A percentile compares a stretch with the other conserved stretches of the same genome.
Evolutionary conservation across 2,113 vertebrate species (phyloP).

Genomic region (Sprattus sprattus): DNA sequence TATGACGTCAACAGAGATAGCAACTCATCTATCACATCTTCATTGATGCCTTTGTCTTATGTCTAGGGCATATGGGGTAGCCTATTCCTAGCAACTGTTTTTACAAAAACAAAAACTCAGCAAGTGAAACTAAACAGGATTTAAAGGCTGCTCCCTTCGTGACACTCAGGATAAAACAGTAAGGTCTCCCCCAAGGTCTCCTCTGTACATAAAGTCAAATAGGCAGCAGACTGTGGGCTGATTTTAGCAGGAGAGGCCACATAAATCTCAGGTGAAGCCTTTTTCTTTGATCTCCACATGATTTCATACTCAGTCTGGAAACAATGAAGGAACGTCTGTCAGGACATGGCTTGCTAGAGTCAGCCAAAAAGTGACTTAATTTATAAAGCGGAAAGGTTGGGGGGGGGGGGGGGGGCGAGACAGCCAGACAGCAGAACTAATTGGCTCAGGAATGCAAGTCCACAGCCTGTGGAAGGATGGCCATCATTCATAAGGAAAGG

Average conservation of each 20-base stretch:
- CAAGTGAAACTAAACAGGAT: neutral
- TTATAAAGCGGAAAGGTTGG: slow-evolving; percentile 21
- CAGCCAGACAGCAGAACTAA: slow-evolving; percentile 54
- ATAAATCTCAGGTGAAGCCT: slow-evolving; percentile 39
- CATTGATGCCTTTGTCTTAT: neutral
- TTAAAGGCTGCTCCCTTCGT: neutral
- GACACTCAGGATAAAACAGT: neutral
- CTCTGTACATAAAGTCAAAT: slow-evolving; percentile 25
- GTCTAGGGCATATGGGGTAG: neutral
- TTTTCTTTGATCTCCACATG: slow-evolving; percentile 23
- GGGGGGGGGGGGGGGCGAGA: neutral
- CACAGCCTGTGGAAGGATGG: slow-evolving; percentile 30
- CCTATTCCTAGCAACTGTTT: neutral
- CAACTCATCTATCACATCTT: neutral
- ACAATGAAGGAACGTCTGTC: slow-evolving; percentile 38
- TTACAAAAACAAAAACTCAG: neutral
- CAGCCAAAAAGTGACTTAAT: slow-evolving; percentile 28
- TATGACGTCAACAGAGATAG: neutral
- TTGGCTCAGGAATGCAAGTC: slow-evolving; percentile 41
- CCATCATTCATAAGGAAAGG: slow-evolving; percentile 29
- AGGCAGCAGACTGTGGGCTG: slow-evolving; percentile 36
- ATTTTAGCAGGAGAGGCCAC: no score
- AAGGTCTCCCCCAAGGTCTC: neutral
- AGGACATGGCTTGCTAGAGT: neutral
- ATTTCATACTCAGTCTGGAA: slow-evolving; percentile 37